Evolutionary conservation across 37 sponge, comb jelly and placozoan species (phyloP).

Genomic region (Spongilla lacustris): DNA sequence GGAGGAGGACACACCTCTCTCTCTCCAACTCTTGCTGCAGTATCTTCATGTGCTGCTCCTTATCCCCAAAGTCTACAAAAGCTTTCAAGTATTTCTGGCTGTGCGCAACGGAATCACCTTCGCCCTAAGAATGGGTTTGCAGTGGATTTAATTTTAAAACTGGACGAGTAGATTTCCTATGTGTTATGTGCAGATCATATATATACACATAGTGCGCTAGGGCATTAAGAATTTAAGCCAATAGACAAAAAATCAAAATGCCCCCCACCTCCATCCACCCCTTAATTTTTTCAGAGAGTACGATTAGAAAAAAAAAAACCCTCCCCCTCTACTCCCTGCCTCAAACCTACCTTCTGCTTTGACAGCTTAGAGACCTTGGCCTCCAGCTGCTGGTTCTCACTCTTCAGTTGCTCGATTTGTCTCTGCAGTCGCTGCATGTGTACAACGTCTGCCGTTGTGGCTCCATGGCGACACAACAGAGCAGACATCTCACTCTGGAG

Average conservation of each 20-base stretch:
- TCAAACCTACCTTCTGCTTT: slow-evolving; percentile 4
- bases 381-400: slow-evolving; percentile 27
- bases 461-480: slow-evolving; percentile 53
- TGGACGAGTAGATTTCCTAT: too few species aligned
- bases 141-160: too few species aligned
- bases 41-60: slow-evolving; percentile 53
- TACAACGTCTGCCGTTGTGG: slow-evolving; percentile 31
- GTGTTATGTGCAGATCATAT: too few species aligned
- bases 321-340: background rate
- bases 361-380: slow-evolving; percentile 43
- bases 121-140: background rate
- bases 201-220: too few species aligned
- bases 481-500: slow-evolving; percentile 67
- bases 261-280: background rate
- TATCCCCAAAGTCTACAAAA: slow-evolving; percentile 57
- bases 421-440: slow-evolving; percentile 60
- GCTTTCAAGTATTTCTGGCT: slow-evolving; percentile 23
- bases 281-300: background rate
- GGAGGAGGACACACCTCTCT: background rate
- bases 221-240: too few species aligned
- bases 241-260: too few species aligned
- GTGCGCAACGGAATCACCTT: background rate
- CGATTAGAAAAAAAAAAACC: background rate
- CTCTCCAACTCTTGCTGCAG: slow-evolving; percentile 52
- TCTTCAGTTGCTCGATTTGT: slow-evolving; percentile 43